A percentile compares a stretch with the other conserved stretches of the same genome.
Conservation (phyloP, 2,797 vertebrate species). For the Chiloscyllium punctatum region DNA sequence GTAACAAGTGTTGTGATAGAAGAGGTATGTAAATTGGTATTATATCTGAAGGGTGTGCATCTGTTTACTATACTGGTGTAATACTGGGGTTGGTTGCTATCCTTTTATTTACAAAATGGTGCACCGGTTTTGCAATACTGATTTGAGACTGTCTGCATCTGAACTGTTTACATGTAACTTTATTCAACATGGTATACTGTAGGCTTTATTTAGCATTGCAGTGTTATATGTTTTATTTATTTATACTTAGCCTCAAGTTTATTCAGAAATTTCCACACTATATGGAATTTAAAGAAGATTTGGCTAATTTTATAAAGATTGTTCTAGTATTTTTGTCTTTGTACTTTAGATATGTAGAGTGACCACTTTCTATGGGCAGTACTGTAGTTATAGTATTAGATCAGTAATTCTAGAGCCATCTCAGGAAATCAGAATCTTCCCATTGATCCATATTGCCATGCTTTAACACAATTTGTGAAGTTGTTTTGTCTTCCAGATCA, state of each 20-base stretch:
- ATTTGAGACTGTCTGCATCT: constrained; percentile 46
- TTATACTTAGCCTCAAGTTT: constrained; percentile 43
- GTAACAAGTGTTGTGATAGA: constrained; percentile 5
- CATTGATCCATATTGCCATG: not conserved
- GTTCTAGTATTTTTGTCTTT: constrained; percentile 35
- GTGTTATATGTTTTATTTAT: constrained; percentile 61
- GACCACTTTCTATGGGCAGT: constrained; percentile 21
- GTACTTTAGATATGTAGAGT: constrained; percentile 29
- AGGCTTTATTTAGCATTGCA: constrained; percentile 47
- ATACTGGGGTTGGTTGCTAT: not conserved
- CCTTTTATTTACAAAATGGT: constrained; percentile 46
- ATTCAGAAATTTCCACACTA: constrained; percentile 26
- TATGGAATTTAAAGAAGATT: constrained; percentile 15
- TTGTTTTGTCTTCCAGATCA: constrained; percentile 33
- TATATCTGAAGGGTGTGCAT: not conserved
- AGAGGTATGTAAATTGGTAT: not conserved
- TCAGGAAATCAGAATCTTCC: constrained; percentile 51
- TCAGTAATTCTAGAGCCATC: constrained; percentile 48
- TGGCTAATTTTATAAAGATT: constrained; percentile 36
- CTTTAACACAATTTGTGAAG: not conserved
- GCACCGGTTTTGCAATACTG: constrained; percentile 55
- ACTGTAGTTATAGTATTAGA: constrained; percentile 15
- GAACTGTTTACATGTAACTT: constrained; percentile 52
- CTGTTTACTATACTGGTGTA: not conserved
- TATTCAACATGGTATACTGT: constrained; percentile 54